Evolutionary conservation across 1,140 invertebrate species (phyloP).

Genomic region (Drosophila tropicalis): DNA sequence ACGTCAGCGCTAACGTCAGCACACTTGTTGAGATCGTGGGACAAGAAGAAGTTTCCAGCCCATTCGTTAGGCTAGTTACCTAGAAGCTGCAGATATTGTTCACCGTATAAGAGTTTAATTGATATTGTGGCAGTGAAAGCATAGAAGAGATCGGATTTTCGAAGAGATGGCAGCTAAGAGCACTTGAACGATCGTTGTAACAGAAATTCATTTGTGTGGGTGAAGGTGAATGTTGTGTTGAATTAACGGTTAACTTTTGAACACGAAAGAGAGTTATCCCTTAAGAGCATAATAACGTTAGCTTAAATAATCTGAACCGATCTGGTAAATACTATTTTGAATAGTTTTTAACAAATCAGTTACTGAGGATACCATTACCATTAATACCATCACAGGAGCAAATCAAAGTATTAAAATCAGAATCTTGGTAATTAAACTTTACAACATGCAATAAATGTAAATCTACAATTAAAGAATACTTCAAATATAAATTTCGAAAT

Average conservation of each 20-base stretch:
- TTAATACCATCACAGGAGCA: no score
- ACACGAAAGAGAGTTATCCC: background rate
- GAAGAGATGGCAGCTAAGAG: constrained; percentile 17
- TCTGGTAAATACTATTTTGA: no score
- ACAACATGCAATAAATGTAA: no score
- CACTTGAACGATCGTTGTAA: background rate
- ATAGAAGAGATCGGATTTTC: constrained; percentile 18
- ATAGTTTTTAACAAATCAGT: no score
- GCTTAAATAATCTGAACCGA: no score
- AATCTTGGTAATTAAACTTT: no score
- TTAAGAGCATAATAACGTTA: background rate
- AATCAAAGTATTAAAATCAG: no score
- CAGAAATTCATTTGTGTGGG: constrained; percentile 15
- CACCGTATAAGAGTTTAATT: constrained; percentile 37
- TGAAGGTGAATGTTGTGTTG: constrained; percentile 7
- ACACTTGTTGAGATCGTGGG: constrained; percentile 48
- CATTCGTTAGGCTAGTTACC: constrained; percentile 5
- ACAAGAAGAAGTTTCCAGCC: constrained; percentile 34
- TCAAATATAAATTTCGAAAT: no score
- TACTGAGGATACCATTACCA: no score
- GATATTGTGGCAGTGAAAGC: background rate
- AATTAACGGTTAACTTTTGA: constrained; percentile 6
- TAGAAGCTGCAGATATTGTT: constrained; percentile 37
- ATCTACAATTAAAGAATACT: no score
- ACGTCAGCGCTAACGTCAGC: constrained; percentile 35